phyloP scores from a whole-genome alignment of 2,797 vertebrate species.

The Microcaecilia unicolor region DNA sequence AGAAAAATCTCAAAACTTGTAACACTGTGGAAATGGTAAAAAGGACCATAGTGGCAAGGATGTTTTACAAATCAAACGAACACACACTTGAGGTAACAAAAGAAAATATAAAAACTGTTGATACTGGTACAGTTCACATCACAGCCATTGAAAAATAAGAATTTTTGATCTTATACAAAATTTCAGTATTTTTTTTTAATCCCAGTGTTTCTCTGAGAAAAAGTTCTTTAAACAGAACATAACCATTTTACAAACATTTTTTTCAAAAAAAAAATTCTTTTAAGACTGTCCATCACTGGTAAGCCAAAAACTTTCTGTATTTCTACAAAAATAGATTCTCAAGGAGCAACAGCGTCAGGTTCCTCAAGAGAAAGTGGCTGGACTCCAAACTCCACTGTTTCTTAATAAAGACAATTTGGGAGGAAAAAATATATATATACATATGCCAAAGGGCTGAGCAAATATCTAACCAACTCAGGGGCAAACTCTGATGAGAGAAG shows the following conservation, averaged over 20 bases:
- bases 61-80: background rate
- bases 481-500: slow-evolving; percentile 53
- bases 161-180: slow-evolving; percentile 54
- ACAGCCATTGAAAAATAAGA: slow-evolving; percentile 56
- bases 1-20: background rate
- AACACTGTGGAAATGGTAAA: too few species aligned
- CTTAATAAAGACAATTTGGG: slow-evolving; percentile 32
- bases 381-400: slow-evolving; percentile 35
- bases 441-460: slow-evolving; percentile 27
- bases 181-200: slow-evolving; percentile 30
- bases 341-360: slow-evolving; percentile 50
- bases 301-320: slow-evolving; percentile 55
- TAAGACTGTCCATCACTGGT: slow-evolving; percentile 57
- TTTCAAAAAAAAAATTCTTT: slow-evolving; percentile 57
- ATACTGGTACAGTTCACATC: slow-evolving; percentile 52
- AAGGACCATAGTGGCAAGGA: too few species aligned
- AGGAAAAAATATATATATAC: too few species aligned
- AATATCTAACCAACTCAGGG: slow-evolving; percentile 39
- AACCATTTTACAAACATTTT: slow-evolving; percentile 52
- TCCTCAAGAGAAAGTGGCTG: slow-evolving; percentile 51
- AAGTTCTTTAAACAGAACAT: slow-evolving; percentile 97
- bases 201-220: slow-evolving; percentile 69
- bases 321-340: slow-evolving; percentile 65
- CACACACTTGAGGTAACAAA: slow-evolving; percentile 48
- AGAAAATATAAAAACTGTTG: slow-evolving; percentile 31